These are phyloP conservation scores for Molossus molossus DNA, from an alignment of 2,797 vertebrate genomes.

Conservation along the genomic window DNA sequence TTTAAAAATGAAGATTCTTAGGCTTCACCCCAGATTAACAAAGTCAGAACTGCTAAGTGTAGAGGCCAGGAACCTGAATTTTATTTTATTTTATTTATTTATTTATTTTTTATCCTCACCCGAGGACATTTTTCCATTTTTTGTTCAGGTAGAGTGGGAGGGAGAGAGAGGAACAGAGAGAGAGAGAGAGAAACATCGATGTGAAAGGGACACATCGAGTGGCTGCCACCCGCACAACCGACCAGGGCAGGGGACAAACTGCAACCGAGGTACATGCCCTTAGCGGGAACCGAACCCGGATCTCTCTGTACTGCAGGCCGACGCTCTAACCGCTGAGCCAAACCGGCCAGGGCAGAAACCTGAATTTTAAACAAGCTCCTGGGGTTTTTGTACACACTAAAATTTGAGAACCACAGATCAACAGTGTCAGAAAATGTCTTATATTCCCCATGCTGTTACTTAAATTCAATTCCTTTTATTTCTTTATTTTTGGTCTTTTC, in stretches of 20 bases:
- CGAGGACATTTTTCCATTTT: too few relatives aligned
- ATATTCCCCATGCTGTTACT: conserved; percentile 36
- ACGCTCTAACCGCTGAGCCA: too few relatives aligned
- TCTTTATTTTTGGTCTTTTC: conserved; percentile 5
- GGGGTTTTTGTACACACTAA: neutral
- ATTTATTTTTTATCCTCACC: too few relatives aligned
- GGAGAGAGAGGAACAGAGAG: too few relatives aligned
- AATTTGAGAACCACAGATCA: conserved; percentile 56
- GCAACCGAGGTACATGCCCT: too few relatives aligned
- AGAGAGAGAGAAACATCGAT: too few relatives aligned
- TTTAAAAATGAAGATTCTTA: conserved; percentile 33
- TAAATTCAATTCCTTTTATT: conserved; percentile 55
- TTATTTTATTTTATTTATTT: neutral
- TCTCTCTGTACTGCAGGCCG: too few relatives aligned
- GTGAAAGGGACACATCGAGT: too few relatives aligned
- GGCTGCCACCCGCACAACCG: too few relatives aligned
- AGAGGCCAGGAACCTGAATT: conserved; percentile 4
- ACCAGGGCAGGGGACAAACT: too few relatives aligned
- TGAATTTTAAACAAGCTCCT: conserved; percentile 50
- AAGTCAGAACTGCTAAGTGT: neutral
- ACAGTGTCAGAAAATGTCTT: conserved; percentile 23
- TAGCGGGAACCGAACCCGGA: too few relatives aligned
- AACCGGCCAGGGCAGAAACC: neutral
- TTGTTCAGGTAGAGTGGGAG: too few relatives aligned
- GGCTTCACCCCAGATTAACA: neutral